Base-by-base conservation (phyloP, 2,797 vertebrate species). In the Carapus acus region DNA sequence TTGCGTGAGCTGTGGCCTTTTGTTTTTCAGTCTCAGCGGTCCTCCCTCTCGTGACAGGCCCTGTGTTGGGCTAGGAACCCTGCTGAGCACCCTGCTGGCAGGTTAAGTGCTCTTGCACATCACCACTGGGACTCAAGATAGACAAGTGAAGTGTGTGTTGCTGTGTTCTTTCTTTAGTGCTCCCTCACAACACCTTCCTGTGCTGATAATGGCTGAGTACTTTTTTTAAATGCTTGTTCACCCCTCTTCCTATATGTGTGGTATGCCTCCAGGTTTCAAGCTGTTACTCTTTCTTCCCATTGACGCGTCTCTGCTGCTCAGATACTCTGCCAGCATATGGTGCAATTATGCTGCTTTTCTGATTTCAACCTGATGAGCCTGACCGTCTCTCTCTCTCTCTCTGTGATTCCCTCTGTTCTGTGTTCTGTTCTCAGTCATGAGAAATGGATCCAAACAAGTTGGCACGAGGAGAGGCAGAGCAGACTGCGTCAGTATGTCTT, bases 61-160 rank as follows among this genome's bases (percentile, higher is more conserved):
- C 53, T 48, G 81, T 81, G 80, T 77, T 80, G 62, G 78, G 83
- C 79, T 82, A 75, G 74, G 71, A 65, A 58, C 68, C 79, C 81
- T 20, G 68, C 67, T 5, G 76, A 54, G 80, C 58, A 3, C 58
- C 85, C 81, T 66, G 79, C 81, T 76, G 79, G 65, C 73, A 74
- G 85, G 87, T 86, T 88, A 88, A 89, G 84, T 86, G 85, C 81
- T 84, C 75, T 62, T 58, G 76, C 78, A 68, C 78, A 65, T 85
- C 71, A 66, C 81, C 69, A 57, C 58, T 58, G 81, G 79, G 77
- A 81, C 58, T 20, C 17, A 21, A 69, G 54, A 65, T 45, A 54
- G 55, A 67, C 68, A 58, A 55, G 42, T 49, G 53, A 57, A 56
- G 42, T 38, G 49, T 50, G 76, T 33, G 54, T 66, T 62, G 62